Base-by-base conservation (phyloP, 2,797 vertebrate species). In the Chaunax sp. region DNA sequence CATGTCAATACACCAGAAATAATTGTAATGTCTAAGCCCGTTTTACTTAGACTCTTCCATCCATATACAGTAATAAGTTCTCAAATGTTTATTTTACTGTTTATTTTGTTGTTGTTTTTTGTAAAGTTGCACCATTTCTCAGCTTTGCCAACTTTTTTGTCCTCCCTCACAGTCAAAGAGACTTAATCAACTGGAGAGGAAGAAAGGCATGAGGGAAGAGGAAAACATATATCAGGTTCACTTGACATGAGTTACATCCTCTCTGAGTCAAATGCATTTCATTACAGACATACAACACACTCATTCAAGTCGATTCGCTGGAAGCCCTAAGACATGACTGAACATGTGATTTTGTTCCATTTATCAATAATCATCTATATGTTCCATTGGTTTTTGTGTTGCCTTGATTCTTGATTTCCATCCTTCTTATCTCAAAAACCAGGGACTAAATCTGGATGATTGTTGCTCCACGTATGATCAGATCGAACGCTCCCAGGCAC, bases 381-480 rank as follows among this genome's bases (percentile, higher is more conserved):
- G 26, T 54, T 46, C 38, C 12, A 53, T 19, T 65, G 20, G 60
- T 63, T 59, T 58, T 41, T 66, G 10, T 47, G 15, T 54, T 68
- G 23, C 19, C 4, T 19, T 22, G 19, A 22, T 22, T 45, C 5
- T 37, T 5, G 8, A 43, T 47, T 58, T 59, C 11, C 0, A 33
- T 59, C 26, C 35, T 54, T 15, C 18, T 64, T 55, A 16, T 68
- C 37, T 72, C 49, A 20, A 25, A 14, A 52, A 18, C 18, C 65
- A 97, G 96, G 96, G 95, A 33, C 90, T 97, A 18, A 96, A 96
- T 81, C 81, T 96, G 3, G 95, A 96, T 0, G 95, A 96, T 2
- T 95, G 95, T 51, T 82, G 77, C 49, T 78, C 94, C 51, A 87
- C 94, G 72, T 97, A 97, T 18, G 95, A 97, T 80, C 94, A 96